Percentiles rank a stretch among this genome's conserved stretches.
Evolutionary conservation across 2,888 invertebrate species (phyloP).

Genomic region (Drosophila gaucha): DNA sequence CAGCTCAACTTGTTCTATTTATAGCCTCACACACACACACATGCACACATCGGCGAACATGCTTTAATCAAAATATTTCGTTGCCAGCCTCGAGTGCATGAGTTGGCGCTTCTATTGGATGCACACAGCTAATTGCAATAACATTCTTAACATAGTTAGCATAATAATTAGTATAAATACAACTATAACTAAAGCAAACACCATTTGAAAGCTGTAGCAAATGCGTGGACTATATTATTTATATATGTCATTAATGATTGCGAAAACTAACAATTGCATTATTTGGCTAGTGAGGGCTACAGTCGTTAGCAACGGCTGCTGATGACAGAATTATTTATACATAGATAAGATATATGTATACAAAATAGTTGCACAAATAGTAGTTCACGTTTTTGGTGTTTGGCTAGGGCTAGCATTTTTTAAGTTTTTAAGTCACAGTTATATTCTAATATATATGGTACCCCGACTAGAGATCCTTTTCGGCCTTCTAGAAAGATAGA

Average conservation of each 20-base stretch:
- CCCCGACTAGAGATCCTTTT: no score
- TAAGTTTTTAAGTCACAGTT: no score
- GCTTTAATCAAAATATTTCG: constrained; percentile 16
- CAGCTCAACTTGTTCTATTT: not conserved
- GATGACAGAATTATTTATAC: no score
- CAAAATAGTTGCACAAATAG: no score
- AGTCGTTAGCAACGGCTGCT: no score
- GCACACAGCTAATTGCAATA: constrained; percentile 16
- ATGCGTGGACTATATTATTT: not conserved
- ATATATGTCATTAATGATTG: not conserved
- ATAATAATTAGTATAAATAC: not conserved
- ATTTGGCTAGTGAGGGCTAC: no score
- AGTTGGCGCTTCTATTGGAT: not conserved
- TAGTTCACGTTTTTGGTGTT: no score
- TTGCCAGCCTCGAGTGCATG: not conserved
- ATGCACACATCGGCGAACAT: not conserved
- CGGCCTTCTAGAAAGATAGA: not conserved
- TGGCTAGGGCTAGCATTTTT: no score
- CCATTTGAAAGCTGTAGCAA: not conserved
- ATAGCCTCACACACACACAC: not conserved
- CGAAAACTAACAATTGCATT: not conserved
- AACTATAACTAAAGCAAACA: not conserved
- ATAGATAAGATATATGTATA: no score
- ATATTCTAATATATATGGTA: no score
- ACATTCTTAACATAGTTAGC: constrained; percentile 8